A percentile compares a stretch with the other conserved stretches of the same genome.
These are phyloP conservation scores for Forficula auricularia DNA, from an alignment of 1,140 invertebrate genomes.

Conservation along the genomic window DNA sequence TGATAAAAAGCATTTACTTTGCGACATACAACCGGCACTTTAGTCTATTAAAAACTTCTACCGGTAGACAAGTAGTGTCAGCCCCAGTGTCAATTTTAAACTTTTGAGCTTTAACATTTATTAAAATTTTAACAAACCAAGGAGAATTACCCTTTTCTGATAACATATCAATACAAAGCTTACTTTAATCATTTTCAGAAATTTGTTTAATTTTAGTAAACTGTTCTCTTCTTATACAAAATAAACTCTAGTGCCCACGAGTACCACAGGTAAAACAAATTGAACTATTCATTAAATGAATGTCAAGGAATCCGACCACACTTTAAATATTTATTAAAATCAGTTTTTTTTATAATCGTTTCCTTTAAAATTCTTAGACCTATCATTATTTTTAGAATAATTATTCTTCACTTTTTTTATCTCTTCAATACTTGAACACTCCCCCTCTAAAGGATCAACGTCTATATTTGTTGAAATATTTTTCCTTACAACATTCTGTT, in stretches of 20 bases:
- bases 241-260: not conserved
- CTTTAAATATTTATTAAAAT: not conserved
- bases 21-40: too few species aligned
- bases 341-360: not conserved
- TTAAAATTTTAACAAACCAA: not conserved
- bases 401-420: not conserved
- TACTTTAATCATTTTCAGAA: not conserved
- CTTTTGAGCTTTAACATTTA: not conserved
- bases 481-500: not conserved
- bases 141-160: not conserved
- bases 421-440: not conserved
- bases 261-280: not conserved
- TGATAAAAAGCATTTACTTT: too few species aligned
- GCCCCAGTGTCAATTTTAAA: slow-evolving; percentile 2
- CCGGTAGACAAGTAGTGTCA: not conserved
- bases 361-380: not conserved
- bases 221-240: not conserved
- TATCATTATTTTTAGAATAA: not conserved
- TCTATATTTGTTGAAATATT: not conserved
- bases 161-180: not conserved
- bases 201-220: not conserved
- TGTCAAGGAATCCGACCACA: too few species aligned
- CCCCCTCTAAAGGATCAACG: not conserved
- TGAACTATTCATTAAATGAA: too few species aligned
- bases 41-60: not conserved